Base-by-base conservation (phyloP, 1,140 invertebrate genomes). In the Cotesia glomerata region DNA sequence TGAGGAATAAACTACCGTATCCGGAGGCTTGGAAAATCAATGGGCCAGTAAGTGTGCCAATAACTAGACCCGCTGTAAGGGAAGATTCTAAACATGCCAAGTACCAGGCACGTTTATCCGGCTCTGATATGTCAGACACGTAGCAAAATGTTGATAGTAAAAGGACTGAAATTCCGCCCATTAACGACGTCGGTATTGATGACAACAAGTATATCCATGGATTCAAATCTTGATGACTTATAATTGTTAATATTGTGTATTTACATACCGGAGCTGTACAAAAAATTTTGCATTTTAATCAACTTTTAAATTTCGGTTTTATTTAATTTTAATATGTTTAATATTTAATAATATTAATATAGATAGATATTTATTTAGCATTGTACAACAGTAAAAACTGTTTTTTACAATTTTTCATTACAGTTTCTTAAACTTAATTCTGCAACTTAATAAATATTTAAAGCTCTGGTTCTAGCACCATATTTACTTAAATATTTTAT, bases 71-170 rank as follows among this genome's bases (percentile, higher is more conserved):
- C 18, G 86, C 76, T 32, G 88, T 89, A 14, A 92, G 82, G 0
- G 86, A 78, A 9, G 88, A 88, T 78, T 92, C 90, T 75, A 92
- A 81, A 54, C 90, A 85, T 54, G 90, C 91, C 86, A 93, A 79
- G 72, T 84, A 83, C 79, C 82, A 87, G 8, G 90, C 88, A 79
- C 90, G 83, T 9, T 88, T 87, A 36, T 89, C 84, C 39, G 81
- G 84, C 66, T 86, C 81, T 3, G 90, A 90, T 56, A 91, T 88
- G 77, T 93, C 92, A 65, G 89, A 88, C 39, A 92, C 85, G 70
- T 91, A 92, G 78, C 90, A 91, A 56, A 89, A 88, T 16, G 88
- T 85, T 3, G 89, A 90, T 71, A 90, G 88, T 32, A 91, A 88
- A 49, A 92, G 76, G 8, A 88, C 87, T 45, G 91, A 91, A 18